Percentiles rank a stretch among this genome's conserved stretches.
These are phyloP conservation scores for Megalops atlanticus DNA, from an alignment of 2,113 vertebrate species.

Conservation along the genomic window DNA sequence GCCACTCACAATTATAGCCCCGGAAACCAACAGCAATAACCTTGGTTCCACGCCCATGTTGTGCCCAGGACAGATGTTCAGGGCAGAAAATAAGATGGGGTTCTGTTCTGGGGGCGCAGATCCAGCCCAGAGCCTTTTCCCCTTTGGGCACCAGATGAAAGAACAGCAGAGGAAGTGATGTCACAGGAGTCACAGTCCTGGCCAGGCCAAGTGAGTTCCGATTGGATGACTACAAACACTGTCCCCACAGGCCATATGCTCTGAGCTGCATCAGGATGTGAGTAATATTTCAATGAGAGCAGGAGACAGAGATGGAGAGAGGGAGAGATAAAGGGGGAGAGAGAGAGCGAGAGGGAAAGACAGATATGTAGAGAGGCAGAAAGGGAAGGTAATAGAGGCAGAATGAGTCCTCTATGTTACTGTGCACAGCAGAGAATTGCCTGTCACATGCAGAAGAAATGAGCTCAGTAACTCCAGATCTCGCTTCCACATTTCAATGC, in stretches of 20 bases:
- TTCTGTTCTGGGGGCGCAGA: neutral
- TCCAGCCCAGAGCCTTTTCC: constrained; percentile 1
- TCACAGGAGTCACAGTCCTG: too few species aligned
- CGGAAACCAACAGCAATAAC: neutral
- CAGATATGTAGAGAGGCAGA: too few species aligned
- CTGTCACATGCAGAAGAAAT: neutral
- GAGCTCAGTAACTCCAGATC: neutral
- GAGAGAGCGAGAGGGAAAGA: neutral
- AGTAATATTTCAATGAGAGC: neutral
- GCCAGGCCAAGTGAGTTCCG: too few species aligned
- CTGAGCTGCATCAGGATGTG: too few species aligned
- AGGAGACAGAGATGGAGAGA: constrained; percentile 9
- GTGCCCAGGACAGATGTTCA: neutral
- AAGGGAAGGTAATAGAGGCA: neutral
- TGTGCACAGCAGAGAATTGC: too few species aligned
- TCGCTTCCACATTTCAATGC: too few species aligned
- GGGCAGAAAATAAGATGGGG: neutral
- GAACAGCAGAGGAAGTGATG: neutral
- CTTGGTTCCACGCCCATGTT: neutral
- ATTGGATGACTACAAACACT: too few species aligned
- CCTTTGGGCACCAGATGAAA: neutral
- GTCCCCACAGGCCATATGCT: too few species aligned
- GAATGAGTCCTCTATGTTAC: too few species aligned
- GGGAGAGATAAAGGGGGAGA: constrained; percentile 17
- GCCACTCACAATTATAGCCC: constrained; percentile 24